These are phyloP conservation scores for Philantomba maxwellii DNA, from an alignment of 2,113 vertebrate species.

Conservation along the genomic window DNA sequence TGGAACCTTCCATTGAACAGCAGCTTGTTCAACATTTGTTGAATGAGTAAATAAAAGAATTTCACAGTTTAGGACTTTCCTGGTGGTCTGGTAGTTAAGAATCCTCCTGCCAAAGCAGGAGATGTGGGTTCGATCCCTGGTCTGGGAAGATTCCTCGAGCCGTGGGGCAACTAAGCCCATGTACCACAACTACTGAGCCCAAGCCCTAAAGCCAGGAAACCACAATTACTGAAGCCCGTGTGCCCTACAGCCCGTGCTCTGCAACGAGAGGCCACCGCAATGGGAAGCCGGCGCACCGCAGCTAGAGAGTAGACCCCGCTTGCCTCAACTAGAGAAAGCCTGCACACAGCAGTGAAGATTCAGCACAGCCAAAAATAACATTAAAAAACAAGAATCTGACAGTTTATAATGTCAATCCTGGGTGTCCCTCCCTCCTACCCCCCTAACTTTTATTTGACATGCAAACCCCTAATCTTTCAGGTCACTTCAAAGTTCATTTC, in stretches of 20 bases:
- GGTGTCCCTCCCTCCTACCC: neutral
- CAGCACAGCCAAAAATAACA: neutral
- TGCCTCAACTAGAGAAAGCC: neutral
- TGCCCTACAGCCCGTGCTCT: neutral
- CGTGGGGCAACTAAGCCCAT: neutral
- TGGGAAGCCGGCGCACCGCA: accelerated
- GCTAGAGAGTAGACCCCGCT: neutral
- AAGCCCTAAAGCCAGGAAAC: neutral
- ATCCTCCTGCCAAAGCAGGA: neutral
- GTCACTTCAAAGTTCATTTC: neutral
- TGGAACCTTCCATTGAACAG: accelerated
- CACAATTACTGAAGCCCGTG: neutral
- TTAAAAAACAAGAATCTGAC: neutral
- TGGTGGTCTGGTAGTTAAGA: neutral
- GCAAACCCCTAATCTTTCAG: neutral
- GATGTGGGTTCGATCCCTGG: neutral
- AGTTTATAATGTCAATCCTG: neutral
- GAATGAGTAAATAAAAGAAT: neutral
- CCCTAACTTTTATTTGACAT: neutral
- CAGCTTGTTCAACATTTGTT: neutral
- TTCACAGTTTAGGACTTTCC: neutral
- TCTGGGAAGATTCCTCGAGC: neutral
- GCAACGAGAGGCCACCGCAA: neutral
- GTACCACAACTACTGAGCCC: neutral
- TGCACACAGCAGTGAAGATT: neutral